Percentiles rank a stretch among this genome's conserved stretches.
phyloP scores from a whole-genome alignment of 2,888 invertebrate species.

The Leistus spinibarbis region DNA sequence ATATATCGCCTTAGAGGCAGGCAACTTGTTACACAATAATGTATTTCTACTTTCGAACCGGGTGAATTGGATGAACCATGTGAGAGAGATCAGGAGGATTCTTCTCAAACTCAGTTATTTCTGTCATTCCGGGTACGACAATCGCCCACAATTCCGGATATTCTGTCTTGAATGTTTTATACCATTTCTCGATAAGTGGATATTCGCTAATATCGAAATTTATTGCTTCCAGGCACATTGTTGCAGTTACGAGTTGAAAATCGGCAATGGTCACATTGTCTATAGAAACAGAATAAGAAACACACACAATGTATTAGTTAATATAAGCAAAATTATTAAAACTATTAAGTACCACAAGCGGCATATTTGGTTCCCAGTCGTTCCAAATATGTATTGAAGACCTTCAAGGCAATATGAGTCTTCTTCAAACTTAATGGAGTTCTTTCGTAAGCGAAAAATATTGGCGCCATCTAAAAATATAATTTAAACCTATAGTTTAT shows the following conservation, averaged over 20 bases:
- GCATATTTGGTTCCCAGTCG: slow-evolving; percentile 67
- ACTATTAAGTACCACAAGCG: slow-evolving; percentile 60
- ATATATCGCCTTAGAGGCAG: neutral
- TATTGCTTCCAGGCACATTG: slow-evolving; percentile 75
- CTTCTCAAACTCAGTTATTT: slow-evolving; percentile 69
- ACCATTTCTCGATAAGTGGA: slow-evolving; percentile 68
- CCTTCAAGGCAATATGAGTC: slow-evolving; percentile 67
- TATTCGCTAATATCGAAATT: slow-evolving; percentile 68
- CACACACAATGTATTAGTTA: too few species aligned
- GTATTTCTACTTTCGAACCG: slow-evolving; percentile 60
- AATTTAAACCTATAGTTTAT: neutral
- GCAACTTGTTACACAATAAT: neutral
- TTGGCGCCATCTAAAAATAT: slow-evolving; percentile 70
- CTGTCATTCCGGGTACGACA: slow-evolving; percentile 70
- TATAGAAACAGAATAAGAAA: slow-evolving; percentile 47
- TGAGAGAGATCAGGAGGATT: slow-evolving; percentile 76
- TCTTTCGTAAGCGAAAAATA: slow-evolving; percentile 76
- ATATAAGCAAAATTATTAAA: neutral
- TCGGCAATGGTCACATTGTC: slow-evolving; percentile 77
- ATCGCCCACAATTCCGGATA: slow-evolving; percentile 74
- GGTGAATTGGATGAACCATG: slow-evolving; percentile 77
- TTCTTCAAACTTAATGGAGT: slow-evolving; percentile 72
- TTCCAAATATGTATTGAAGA: slow-evolving; percentile 71
- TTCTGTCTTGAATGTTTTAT: slow-evolving; percentile 69
- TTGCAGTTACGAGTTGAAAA: slow-evolving; percentile 72